phyloP scores from a whole-genome alignment of 2,113 vertebrate species.

The Sphyrna mokarran region DNA sequence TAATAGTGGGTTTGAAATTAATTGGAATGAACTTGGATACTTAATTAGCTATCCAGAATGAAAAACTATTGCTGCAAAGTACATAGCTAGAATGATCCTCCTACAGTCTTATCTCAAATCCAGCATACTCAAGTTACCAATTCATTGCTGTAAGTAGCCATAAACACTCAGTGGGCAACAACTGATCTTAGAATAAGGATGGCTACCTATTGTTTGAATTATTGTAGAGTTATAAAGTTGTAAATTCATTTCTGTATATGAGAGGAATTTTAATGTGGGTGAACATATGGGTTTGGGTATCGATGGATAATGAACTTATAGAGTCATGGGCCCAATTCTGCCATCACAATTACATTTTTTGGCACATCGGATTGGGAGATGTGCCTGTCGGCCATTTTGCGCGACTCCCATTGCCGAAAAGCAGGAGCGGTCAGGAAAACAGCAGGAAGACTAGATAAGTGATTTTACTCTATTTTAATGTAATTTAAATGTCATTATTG shows the following conservation, averaged over 20 bases:
- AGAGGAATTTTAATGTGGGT: background rate
- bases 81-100: background rate
- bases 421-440: too few relatives aligned
- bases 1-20: conserved; percentile 28
- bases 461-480: too few relatives aligned
- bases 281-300: background rate
- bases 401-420: too few relatives aligned
- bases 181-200: background rate
- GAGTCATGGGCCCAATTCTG: too few relatives aligned
- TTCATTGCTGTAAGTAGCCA: background rate
- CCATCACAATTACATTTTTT: too few relatives aligned
- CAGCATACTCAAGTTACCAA: background rate
- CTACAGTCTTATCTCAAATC: conserved; percentile 19
- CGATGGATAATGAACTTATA: background rate
- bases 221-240: background rate
- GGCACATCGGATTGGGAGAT: too few relatives aligned
- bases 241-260: background rate
- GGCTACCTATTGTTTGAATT: background rate
- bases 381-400: too few relatives aligned
- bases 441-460: too few relatives aligned
- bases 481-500: too few relatives aligned
- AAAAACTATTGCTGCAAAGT: conserved; percentile 28
- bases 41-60: conserved; percentile 33
- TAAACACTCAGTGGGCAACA: background rate
- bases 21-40: conserved; percentile 28